phyloP scores from a whole-genome alignment of 1,140 invertebrate species.

The Cotesia typhae region DNA sequence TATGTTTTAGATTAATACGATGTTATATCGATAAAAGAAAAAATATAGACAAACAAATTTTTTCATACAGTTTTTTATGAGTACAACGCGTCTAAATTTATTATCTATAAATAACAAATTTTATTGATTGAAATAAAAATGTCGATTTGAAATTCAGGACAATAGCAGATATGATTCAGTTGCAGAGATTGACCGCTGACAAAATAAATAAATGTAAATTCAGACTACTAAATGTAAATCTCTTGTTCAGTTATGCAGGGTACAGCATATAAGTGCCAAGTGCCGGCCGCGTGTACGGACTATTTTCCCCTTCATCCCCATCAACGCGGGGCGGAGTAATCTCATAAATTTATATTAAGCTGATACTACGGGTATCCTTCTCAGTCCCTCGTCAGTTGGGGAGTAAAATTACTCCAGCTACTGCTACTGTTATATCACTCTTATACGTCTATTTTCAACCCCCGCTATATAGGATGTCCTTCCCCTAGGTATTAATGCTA shows the following conservation, averaged over 20 bases:
- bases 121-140: slow-evolving; percentile 1
- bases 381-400: neutral
- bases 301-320: neutral
- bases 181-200: slow-evolving; percentile 7
- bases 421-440: too few species aligned
- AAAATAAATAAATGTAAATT: slow-evolving; percentile 28
- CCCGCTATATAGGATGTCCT: neutral
- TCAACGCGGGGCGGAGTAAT: slow-evolving; percentile 24
- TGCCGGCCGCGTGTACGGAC: neutral
- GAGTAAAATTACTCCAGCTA: too few species aligned
- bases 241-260: slow-evolving; percentile 23
- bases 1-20: too few species aligned
- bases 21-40: too few species aligned
- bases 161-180: neutral
- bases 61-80: too few species aligned
- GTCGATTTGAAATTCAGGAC: neutral
- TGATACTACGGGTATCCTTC: slow-evolving; percentile 16
- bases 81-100: too few species aligned
- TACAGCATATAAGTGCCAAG: slow-evolving; percentile 26
- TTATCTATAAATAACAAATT: neutral
- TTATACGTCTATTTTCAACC: too few species aligned
- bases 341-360: slow-evolving; percentile 37
- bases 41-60: too few species aligned
- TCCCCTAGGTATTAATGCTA: slow-evolving; percentile 13
- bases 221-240: slow-evolving; percentile 28